Evolutionary conservation across 2,888 invertebrate genomes (phyloP).

Genomic region (Drymonia ruficornis): DNA sequence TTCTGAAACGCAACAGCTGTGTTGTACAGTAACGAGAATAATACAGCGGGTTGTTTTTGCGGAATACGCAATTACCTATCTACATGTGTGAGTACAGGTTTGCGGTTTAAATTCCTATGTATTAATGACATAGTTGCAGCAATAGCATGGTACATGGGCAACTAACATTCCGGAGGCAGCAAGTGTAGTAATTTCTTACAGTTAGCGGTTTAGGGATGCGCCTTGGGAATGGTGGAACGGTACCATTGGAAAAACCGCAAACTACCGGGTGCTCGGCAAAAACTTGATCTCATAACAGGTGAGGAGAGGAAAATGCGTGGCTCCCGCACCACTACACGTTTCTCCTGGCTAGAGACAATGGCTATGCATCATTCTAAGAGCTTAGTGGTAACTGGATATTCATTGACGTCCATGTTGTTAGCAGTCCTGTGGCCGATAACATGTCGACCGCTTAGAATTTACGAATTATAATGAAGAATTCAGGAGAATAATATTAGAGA

Average conservation of each 20-base stretch:
- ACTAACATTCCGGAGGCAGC: constrained; percentile 43
- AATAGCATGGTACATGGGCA: constrained; percentile 43
- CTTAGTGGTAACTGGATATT: background rate
- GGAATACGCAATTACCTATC: constrained; percentile 44
- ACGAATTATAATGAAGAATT: no score
- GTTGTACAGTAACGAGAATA: constrained; percentile 35
- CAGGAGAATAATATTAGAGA: no score
- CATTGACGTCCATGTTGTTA: no score
- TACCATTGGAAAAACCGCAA: constrained; percentile 63
- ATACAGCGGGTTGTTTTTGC: constrained; percentile 39
- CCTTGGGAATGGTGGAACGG: constrained; percentile 53
- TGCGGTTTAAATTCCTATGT: constrained; percentile 47
- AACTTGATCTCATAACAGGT: constrained; percentile 58
- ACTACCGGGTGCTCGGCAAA: constrained; percentile 53
- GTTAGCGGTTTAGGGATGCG: constrained; percentile 66
- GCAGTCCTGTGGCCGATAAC: no score
- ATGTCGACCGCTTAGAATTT: no score
- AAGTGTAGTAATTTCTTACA: constrained; percentile 60
- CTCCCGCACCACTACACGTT: constrained; percentile 25
- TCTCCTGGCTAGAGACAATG: constrained; percentile 23
- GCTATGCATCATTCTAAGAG: constrained; percentile 8
- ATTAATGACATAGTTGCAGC: constrained; percentile 56
- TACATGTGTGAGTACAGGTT: constrained; percentile 40
- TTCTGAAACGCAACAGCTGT: constrained; percentile 39
- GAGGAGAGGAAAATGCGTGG: constrained; percentile 42